Evolutionary conservation across 2,888 invertebrate species (phyloP).

Genomic region (Oscheius onirici): DNA sequence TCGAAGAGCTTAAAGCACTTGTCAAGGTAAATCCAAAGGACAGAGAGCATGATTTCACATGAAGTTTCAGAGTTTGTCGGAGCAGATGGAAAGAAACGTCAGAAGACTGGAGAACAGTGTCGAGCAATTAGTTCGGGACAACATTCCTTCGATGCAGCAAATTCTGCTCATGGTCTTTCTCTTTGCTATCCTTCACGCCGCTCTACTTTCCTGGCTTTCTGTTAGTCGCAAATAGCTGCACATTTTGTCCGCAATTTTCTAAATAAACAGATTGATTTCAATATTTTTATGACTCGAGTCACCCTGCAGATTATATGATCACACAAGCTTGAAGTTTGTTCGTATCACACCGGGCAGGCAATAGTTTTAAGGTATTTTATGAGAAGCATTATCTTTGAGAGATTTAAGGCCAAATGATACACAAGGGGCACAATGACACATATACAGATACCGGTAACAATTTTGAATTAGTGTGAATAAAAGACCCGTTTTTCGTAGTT

Average conservation of each 20-base stretch:
- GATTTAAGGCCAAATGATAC: constrained; percentile 11
- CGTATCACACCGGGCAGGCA: not conserved
- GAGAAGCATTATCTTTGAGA: not conserved
- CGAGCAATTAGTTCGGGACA: constrained; percentile 10
- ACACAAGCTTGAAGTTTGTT: constrained; percentile 1
- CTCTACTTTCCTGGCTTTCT: constrained; percentile 14
- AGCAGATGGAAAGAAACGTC: constrained; percentile 14
- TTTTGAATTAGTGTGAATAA: not conserved
- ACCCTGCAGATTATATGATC: constrained; percentile 15
- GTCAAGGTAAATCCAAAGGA: no score
- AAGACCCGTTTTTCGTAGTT: not conserved
- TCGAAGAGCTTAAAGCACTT: constrained; percentile 5
- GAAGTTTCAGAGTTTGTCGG: constrained; percentile 4
- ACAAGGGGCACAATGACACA: constrained; percentile 10
- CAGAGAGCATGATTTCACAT: no score
- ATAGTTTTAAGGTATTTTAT: no score
- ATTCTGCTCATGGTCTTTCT: constrained; percentile 16
- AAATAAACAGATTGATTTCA: no score
- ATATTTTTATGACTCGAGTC: constrained; percentile 2
- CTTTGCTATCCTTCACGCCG: constrained; percentile 26
- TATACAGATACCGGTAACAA: not conserved
- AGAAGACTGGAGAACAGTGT: constrained; percentile 1
- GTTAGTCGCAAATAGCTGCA: no score
- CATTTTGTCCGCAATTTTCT: no score
- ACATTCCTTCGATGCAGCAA: constrained; percentile 10